Conservation (phyloP, 2,888 invertebrate genomes). For the Apomyelois bistriatella region DNA sequence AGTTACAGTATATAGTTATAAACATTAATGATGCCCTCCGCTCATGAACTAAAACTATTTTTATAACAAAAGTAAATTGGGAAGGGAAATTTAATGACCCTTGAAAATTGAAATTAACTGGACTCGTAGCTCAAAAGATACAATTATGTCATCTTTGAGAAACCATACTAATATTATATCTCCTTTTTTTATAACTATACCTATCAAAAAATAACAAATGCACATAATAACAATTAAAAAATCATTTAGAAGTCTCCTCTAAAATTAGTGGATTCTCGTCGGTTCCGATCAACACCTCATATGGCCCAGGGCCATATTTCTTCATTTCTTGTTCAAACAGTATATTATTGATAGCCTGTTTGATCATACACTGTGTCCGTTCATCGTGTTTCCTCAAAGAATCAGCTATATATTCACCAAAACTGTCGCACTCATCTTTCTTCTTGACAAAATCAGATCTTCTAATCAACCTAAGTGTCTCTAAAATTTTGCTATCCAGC, state of each 20-base stretch:
- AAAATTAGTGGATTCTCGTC: conserved; percentile 57
- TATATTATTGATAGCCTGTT: conserved; percentile 71
- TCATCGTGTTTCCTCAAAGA: conserved; percentile 68
- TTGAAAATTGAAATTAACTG: too few species aligned
- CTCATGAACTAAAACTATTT: too few species aligned
- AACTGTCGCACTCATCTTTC: conserved; percentile 69
- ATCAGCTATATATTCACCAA: conserved; percentile 68
- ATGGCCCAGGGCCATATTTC: conserved; percentile 50
- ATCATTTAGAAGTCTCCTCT: conserved; percentile 22
- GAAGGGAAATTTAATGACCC: too few species aligned
- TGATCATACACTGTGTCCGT: conserved; percentile 65
- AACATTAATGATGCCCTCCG: too few species aligned
- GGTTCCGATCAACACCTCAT: conserved; percentile 42
- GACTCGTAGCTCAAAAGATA: too few species aligned
- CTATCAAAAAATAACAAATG: not conserved
- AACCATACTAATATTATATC: too few species aligned
- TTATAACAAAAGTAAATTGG: too few species aligned
- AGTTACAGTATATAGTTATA: not conserved
- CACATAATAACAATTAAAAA: not conserved
- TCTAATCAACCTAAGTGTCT: conserved; percentile 40
- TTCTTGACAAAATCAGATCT: conserved; percentile 44
- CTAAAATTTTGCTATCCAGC: conserved; percentile 40
- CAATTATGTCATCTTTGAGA: too few species aligned
- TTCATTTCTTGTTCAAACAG: conserved; percentile 73
- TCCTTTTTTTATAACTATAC: too few species aligned